Base-by-base conservation (phyloP, 2,113 vertebrate species). In the Mungos mungo region DNA sequence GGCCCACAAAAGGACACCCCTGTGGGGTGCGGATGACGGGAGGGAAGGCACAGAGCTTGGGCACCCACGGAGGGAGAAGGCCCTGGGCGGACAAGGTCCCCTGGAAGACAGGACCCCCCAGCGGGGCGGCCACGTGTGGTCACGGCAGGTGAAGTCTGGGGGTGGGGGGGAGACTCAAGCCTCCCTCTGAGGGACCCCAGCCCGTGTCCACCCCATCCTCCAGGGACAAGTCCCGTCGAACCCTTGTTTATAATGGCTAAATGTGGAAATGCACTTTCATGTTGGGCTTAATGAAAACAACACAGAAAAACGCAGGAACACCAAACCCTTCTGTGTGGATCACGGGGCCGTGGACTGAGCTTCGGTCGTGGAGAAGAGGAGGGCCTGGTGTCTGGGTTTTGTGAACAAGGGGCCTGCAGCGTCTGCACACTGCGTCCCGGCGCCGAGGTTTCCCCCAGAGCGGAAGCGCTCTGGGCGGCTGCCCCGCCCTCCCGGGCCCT, bases 1-100 rank as follows among this genome's bases (percentile, higher is more conserved):
- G 11, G 45, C 8, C 15, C 27, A 11, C 11, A 27, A 0, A 9
- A 4, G 13, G 52, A 19, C 0, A 38, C 10, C 15, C 7, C 21
- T 0, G 0, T 1, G 19, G 41, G 31, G n/a, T 0, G 4, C 5
- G 5, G 8, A 29, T 7, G 2, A 5, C 3, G 0, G 27, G 1
- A 13, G 21, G 93, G 16, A n/a, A n/a, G 10, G 35, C 29, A 0
- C 29, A 16, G 50, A 7, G 10, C 0, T 1, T 0, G 18, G 65
- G 38, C 27, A 1, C 19, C 72, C 8, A 1, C 13, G 15, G 9
- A 11, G 6, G 10, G 13, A 33, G 33, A 33, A 8, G n/a, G 21
- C 21, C 47, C 31, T 5, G 15, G 31, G 54, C 0, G 50, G 50
- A 52, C 14, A 23, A 18, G 25, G 23, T 33, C 50, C 18, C 38